Evolutionary conservation across 2,797 vertebrate genomes (phyloP).

Genomic region (Neosilurus hyrtlii): DNA sequence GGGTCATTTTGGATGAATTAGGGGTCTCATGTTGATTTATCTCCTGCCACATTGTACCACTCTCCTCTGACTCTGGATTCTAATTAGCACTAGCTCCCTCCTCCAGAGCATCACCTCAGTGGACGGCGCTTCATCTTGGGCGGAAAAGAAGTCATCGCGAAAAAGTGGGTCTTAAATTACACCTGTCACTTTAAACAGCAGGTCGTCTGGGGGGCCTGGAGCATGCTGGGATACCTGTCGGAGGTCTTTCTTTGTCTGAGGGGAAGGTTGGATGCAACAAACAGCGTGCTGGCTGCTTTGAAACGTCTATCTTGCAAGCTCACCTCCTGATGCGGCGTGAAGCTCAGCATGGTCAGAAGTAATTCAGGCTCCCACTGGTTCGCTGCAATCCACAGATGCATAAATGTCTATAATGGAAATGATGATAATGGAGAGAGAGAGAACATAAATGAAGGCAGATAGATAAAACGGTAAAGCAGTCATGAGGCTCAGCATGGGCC

Average conservation of each 20-base stretch:
- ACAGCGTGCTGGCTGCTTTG: conserved; percentile 41
- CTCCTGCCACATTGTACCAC: conserved; percentile 67
- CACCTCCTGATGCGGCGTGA: conserved; percentile 38
- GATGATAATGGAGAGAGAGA: conserved; percentile 59
- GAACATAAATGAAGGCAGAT: conserved; percentile 5
- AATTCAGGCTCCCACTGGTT: conserved; percentile 67
- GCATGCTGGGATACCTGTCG: conserved; percentile 53
- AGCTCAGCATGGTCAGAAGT: conserved; percentile 54
- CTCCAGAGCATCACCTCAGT: conserved; percentile 51
- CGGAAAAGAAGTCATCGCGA: conserved; percentile 67
- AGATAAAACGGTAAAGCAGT: conserved; percentile 39
- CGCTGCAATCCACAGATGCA: conserved; percentile 75
- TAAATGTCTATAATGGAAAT: conserved; percentile 73
- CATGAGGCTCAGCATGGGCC: conserved; percentile 42
- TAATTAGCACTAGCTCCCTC: conserved; percentile 66
- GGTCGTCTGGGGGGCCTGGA: conserved; percentile 38
- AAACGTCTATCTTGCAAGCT: conserved; percentile 53
- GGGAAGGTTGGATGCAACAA: conserved; percentile 51
- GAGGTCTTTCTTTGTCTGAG: conserved; percentile 51
- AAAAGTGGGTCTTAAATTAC: conserved; percentile 70
- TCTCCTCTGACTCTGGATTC: conserved; percentile 73
- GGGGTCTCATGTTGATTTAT: conserved; percentile 69
- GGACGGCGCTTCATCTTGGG: conserved; percentile 69
- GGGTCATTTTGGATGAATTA: conserved; percentile 57
- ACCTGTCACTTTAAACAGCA: conserved; percentile 67